Conservation (phyloP, 1,140 invertebrate genomes). For the Bombus vancouverensis region DNA sequence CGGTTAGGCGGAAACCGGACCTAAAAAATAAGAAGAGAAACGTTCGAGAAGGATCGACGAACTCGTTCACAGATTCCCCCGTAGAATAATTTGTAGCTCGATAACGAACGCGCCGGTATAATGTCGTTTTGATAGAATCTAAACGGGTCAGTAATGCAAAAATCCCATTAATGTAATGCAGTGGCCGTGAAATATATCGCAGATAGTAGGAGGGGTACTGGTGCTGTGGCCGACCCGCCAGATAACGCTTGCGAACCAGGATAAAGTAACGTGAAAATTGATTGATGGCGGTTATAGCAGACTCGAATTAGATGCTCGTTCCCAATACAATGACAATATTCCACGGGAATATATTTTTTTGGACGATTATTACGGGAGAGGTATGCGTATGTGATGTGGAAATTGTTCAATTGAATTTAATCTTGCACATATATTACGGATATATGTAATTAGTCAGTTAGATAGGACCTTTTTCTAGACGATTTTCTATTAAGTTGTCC, state of each 20-base stretch:
- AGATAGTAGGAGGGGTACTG: conserved; percentile 10
- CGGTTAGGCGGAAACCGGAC: background rate
- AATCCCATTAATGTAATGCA: conserved; percentile 60
- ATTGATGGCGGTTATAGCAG: background rate
- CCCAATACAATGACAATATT: background rate
- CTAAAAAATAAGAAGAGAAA: conserved; percentile 10
- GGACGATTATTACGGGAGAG: no score
- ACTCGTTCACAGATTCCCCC: background rate
- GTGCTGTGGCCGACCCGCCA: background rate
- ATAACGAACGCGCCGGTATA: conserved; percentile 51
- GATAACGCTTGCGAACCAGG: conserved; percentile 20
- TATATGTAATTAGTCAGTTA: no score
- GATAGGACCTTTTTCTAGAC: no score
- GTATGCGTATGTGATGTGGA: no score
- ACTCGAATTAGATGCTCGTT: conserved; percentile 3
- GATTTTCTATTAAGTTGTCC: no score
- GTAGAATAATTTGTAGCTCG: conserved; percentile 49
- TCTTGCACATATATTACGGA: no score
- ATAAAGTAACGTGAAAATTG: conserved; percentile 40
- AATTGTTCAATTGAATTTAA: no score
- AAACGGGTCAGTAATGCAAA: conserved; percentile 56
- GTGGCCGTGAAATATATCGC: conserved; percentile 44
- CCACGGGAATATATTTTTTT: background rate
- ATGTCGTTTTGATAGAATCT: conserved; percentile 52
- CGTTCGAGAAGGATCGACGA: background rate